Percentiles rank a stretch among this genome's conserved stretches.
These are phyloP conservation scores for Poeciliopsis gracilis DNA, from an alignment of 2,797 vertebrate genomes.

Conservation along the genomic window DNA sequence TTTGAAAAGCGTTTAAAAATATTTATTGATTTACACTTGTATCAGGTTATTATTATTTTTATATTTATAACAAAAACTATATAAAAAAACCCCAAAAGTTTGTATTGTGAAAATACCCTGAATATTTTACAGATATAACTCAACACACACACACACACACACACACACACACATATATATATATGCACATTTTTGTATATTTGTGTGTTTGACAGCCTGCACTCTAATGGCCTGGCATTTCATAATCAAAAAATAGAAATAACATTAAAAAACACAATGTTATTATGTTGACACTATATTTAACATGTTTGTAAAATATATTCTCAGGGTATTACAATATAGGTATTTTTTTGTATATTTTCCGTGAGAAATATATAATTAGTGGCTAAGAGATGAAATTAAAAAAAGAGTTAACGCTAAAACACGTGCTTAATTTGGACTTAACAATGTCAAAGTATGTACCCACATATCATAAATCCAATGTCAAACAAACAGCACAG, in stretches of 20 bases:
- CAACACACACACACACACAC: not conserved
- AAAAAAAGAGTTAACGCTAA: no score
- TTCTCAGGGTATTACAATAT: not conserved
- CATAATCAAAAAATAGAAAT: not conserved
- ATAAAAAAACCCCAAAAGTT: not conserved
- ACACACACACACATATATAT: no score
- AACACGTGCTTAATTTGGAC: not conserved
- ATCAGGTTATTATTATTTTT: not conserved
- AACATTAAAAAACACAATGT: not conserved
- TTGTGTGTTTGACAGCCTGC: not conserved
- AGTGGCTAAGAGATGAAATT: not conserved
- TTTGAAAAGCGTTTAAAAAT: not conserved
- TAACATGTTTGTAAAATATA: not conserved
- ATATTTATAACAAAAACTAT: not conserved
- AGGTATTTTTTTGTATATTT: not conserved
- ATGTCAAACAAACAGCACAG: not conserved
- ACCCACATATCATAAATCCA: not conserved
- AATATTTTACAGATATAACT: not conserved
- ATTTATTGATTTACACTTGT: not conserved
- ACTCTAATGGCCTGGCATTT: not conserved
- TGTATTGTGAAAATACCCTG: not conserved
- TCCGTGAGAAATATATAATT: not conserved
- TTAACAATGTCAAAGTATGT: not conserved
- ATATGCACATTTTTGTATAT: not conserved
- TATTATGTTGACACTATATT: not conserved